phyloP scores from a whole-genome alignment of 2,888 invertebrate species.

The Oscheius sp. region DNA sequence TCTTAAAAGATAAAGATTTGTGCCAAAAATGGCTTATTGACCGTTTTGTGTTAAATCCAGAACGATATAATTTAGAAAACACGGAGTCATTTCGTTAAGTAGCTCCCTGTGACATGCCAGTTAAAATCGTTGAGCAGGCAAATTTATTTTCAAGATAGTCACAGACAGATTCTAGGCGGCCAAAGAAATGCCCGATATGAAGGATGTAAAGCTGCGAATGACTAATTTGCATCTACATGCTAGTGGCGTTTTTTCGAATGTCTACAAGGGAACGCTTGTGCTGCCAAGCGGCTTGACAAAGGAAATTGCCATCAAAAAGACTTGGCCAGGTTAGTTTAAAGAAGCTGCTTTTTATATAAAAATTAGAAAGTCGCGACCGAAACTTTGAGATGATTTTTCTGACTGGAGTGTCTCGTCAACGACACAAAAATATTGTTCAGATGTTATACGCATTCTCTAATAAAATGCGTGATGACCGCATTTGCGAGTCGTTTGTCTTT shows the following conservation, averaged over 20 bases:
- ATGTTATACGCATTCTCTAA: conserved; percentile 53
- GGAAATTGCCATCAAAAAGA: conserved; percentile 61
- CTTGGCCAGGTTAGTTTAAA: conserved; percentile 50
- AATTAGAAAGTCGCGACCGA: conserved; percentile 35
- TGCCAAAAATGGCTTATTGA: too few relatives aligned
- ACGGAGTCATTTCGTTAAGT: too few relatives aligned
- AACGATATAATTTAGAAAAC: too few relatives aligned
- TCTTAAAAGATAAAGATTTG: too few relatives aligned
- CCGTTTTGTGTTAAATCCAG: too few relatives aligned
- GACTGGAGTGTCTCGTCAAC: conserved; percentile 43
- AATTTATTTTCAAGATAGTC: not conserved
- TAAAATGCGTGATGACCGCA: conserved; percentile 22
- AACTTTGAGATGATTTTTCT: conserved; percentile 52
- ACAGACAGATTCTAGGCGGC: conserved; percentile 32
- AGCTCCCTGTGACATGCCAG: not conserved
- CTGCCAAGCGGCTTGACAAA: conserved; percentile 35
- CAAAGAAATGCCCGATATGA: conserved; percentile 40
- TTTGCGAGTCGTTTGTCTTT: conserved; percentile 58
- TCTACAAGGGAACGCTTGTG: conserved; percentile 43
- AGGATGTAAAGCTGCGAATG: conserved; percentile 38
- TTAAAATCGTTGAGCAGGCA: conserved; percentile 18
- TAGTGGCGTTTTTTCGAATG: conserved; percentile 49
- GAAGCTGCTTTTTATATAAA: not conserved
- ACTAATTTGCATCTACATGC: conserved; percentile 44
- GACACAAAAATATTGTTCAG: conserved; percentile 58